Evolutionary conservation across 2,888 invertebrate species (phyloP).

Genomic region (Eugnorisma glareosa): DNA sequence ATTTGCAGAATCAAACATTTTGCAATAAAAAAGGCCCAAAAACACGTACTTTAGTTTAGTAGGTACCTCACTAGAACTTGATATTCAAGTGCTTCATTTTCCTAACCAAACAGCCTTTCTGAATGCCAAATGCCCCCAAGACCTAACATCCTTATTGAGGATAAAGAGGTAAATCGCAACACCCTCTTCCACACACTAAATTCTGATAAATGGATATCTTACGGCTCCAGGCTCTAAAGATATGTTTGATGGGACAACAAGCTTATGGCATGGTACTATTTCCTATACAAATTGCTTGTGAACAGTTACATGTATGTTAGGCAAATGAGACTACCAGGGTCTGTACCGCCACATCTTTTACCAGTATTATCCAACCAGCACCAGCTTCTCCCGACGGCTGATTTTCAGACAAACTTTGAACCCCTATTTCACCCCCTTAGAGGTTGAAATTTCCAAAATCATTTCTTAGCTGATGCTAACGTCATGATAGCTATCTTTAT

Average conservation of each 20-base stretch:
- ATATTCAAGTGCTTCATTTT: constrained; percentile 19
- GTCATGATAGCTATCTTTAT: too few species aligned
- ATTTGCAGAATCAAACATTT: background rate
- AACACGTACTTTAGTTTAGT: background rate
- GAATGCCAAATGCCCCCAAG: background rate
- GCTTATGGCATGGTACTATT: constrained; percentile 17
- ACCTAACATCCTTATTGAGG: constrained; percentile 22
- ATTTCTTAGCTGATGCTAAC: too few species aligned
- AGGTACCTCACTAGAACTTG: background rate
- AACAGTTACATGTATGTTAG: constrained; percentile 19
- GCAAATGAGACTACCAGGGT: constrained; percentile 1
- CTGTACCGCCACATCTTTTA: background rate
- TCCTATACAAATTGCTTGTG: constrained; percentile 24
- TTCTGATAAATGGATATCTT: constrained; percentile 33
- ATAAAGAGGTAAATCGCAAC: constrained; percentile 26
- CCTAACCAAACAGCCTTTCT: constrained; percentile 5
- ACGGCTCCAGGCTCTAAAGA: constrained; percentile 5
- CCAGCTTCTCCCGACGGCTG: background rate
- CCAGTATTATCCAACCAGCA: background rate
- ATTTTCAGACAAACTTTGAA: background rate
- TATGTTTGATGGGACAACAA: constrained; percentile 23
- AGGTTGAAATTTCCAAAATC: background rate
- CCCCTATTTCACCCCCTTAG: background rate
- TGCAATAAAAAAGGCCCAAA: background rate
- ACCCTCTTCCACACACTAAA: constrained; percentile 3